Base-by-base conservation (phyloP, 2,888 invertebrate species). In the Ecliptopera silaceata region DNA sequence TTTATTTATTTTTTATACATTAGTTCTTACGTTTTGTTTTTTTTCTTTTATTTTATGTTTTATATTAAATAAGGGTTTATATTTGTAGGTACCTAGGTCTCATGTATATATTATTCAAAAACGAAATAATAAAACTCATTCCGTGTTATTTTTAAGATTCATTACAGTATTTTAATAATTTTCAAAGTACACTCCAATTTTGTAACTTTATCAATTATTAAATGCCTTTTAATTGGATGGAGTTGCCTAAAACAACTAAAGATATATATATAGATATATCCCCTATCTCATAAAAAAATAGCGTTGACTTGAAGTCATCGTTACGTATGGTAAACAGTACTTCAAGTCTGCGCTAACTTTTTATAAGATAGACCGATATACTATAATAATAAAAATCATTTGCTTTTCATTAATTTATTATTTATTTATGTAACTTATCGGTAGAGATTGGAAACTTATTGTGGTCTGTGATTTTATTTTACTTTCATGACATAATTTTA, bases 401-500 rank as follows among this genome's bases (percentile, higher is more conserved):
- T 22, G 26, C 29, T 45, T 49, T 48, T n/a, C 20, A 15, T 20
- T 46, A 17, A 20, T 52, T 31, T 42, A 11, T 44, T 34, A 34
- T 22, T 42, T 53, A 53, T 41, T 53, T 17, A 39, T 46, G n/a
- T 20, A 41, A 39, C 10, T 45, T 42, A 43, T 64, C 55, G 29
- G 52, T 59, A 50, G 41, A 61, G 34, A 26, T 51, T 39, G 42
- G 47, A 51, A 56, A 59, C 48, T 53, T 55, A 38, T 50, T 50
- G 56, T 61, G 65, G 69, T 71, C 80, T 82, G 82, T 82, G 80
- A 81, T 82, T 80, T 71, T 63, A 71, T 60, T 59, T 62, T 55
- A 34, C 34, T 51, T 63, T 77, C 84, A 83, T 84, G 84, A 84
- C 82, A 80, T 72, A 70, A 66, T 71, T 72, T 68, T 70, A 72